Conservation (phyloP, 2,797 vertebrate genomes). For the Botia almorhae region DNA sequence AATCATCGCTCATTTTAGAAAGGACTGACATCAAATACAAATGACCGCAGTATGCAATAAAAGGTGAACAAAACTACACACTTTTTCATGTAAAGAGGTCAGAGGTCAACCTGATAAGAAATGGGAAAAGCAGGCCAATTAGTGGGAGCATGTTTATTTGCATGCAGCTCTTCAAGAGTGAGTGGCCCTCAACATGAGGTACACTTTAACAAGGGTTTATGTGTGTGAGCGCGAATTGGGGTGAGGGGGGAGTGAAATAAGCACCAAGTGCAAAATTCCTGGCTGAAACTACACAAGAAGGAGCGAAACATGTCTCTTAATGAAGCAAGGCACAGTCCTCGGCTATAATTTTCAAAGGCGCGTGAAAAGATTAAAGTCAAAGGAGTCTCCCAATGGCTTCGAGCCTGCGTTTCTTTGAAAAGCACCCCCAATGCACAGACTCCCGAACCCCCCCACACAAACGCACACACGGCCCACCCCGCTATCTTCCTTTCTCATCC, state of each 20-base stretch:
- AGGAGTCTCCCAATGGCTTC: conserved; percentile 87
- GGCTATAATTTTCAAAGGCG: conserved; percentile 87
- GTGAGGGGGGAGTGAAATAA: conserved; percentile 73
- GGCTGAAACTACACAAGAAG: conserved; percentile 85
- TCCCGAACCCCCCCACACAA: conserved; percentile 65
- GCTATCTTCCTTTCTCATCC: conserved; percentile 68
- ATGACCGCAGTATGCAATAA: neutral
- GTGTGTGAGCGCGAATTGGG: conserved; percentile 34
- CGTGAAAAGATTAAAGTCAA: conserved; percentile 86
- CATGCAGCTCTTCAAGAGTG: conserved; percentile 38
- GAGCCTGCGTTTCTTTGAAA: conserved; percentile 85
- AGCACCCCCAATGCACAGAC: conserved; percentile 83
- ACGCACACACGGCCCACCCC: conserved; percentile 71
- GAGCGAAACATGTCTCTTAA: conserved; percentile 84
- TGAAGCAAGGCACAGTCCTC: conserved; percentile 85
- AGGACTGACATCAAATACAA: neutral
- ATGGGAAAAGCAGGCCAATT: neutral
- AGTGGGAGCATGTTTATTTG: conserved; percentile 13
- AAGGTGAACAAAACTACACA: neutral
- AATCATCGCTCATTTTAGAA: neutral
- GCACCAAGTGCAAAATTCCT: conserved; percentile 77
- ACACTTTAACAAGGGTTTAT: conserved; percentile 34
- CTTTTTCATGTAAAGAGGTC: neutral
- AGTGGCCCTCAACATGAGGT: conserved; percentile 66
- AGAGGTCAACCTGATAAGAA: conserved; percentile 9